Percentiles rank a stretch among this genome's conserved stretches.
Evolutionary conservation across 2,797 vertebrate species (phyloP).

Genomic region (Pteropus rufus): DNA sequence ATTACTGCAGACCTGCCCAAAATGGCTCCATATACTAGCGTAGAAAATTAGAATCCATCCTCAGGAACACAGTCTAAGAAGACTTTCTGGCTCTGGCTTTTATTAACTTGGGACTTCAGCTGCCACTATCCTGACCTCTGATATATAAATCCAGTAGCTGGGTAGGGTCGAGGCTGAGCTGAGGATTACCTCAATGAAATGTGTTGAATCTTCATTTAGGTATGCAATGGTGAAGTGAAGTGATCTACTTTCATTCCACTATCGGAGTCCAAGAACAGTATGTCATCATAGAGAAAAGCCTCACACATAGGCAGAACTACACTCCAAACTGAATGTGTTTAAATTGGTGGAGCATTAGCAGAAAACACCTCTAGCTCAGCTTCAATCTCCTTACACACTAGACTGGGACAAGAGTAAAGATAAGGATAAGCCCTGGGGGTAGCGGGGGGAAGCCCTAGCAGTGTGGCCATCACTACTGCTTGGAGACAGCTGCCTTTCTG

Average conservation of each 20-base stretch:
- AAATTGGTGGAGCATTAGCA: background rate
- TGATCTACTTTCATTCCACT: background rate
- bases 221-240: background rate
- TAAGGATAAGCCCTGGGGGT: background rate
- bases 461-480: background rate
- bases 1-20: background rate
- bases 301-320: background rate
- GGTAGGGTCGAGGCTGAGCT: background rate
- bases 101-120: background rate
- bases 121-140: background rate
- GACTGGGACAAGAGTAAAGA: background rate
- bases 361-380: background rate
- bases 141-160: background rate
- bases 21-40: background rate
- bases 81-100: constrained; percentile 20
- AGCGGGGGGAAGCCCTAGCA: background rate
- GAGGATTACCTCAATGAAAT: background rate
- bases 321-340: background rate
- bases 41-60: background rate
- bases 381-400: background rate
- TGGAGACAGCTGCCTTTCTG: background rate
- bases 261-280: background rate
- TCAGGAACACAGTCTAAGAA: background rate
- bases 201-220: background rate
- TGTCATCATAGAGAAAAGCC: background rate